These are phyloP conservation scores for Indicator indicator DNA, from an alignment of 2,113 vertebrate species.

Conservation along the genomic window DNA sequence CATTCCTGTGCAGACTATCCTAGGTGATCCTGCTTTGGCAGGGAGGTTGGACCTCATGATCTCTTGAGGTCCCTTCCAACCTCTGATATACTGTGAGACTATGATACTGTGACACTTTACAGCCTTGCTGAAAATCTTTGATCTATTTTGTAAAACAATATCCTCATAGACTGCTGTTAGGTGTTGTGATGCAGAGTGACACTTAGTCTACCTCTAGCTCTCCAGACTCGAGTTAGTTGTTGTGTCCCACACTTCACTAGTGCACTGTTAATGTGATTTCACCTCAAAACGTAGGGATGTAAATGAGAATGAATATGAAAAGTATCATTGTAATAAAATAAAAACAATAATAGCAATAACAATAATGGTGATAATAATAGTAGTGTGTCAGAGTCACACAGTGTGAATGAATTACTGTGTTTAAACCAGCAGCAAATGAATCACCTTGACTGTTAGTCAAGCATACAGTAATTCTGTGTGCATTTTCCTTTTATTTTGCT, in stretches of 20 bases:
- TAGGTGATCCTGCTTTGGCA: too few relatives aligned
- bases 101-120: neutral
- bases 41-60: too few relatives aligned
- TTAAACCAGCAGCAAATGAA: slow-evolving; percentile 2
- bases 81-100: too few relatives aligned
- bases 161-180: neutral
- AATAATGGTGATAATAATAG: neutral
- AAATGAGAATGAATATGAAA: neutral
- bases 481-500: neutral
- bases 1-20: too few relatives aligned
- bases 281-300: neutral
- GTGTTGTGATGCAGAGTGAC: neutral
- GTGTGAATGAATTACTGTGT: neutral
- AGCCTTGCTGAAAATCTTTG: neutral
- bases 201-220: accelerated
- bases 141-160: neutral
- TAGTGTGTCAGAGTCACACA: neutral
- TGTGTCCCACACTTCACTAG: neutral
- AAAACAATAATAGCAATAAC: neutral
- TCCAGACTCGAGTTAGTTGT: neutral
- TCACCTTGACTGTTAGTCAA: neutral
- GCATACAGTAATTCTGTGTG: neutral
- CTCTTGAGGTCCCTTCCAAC: too few relatives aligned
- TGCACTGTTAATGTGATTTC: neutral
- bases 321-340: neutral